Percentiles rank a stretch among this genome's conserved stretches.
Conservation (phyloP, 2,113 vertebrate genomes). For the Coregonus clupeaformis region DNA sequence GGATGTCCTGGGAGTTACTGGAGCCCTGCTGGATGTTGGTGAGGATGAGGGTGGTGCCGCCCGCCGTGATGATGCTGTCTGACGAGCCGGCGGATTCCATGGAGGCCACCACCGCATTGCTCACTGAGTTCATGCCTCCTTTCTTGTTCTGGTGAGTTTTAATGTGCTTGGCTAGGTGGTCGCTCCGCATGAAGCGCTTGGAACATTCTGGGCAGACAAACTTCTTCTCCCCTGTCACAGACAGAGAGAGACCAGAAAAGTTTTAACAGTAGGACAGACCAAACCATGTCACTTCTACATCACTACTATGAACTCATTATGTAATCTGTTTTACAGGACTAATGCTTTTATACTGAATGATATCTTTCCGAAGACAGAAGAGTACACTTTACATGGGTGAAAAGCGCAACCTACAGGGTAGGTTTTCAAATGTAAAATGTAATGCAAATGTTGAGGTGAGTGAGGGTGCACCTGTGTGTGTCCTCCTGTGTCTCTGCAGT, state of each 20-base stretch:
- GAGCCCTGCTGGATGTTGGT: conserved; percentile 98
- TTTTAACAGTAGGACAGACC: background rate
- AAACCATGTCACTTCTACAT: background rate
- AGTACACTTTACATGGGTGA: background rate
- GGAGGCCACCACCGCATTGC: conserved; percentile 87
- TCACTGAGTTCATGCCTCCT: conserved; percentile 87
- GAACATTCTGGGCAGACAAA: conserved; percentile 99
- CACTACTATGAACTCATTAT: background rate
- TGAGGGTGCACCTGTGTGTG: conserved; percentile 88
- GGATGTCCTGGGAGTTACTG: conserved; percentile 93
- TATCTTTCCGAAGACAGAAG: conserved; percentile 2
- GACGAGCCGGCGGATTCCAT: conserved; percentile 86
- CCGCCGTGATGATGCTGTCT: conserved; percentile 95
- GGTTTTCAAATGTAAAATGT: background rate
- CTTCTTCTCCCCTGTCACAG: conserved; percentile 93
- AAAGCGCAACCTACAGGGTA: background rate
- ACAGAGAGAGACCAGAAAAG: conserved; percentile 30
- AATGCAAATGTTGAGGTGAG: background rate
- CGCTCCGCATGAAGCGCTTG: conserved; percentile 99
- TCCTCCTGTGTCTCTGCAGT: conserved; percentile 96
- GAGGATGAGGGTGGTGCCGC: conserved; percentile 98
- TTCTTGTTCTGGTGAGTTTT: conserved; percentile 99
- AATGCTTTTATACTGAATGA: conserved; percentile 1
- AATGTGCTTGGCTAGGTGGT: conserved; percentile 99
- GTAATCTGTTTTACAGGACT: background rate